Percentiles rank a stretch among this genome's conserved stretches.
phyloP scores from a whole-genome alignment of 2,113 vertebrate genomes.

The Rallus limicola region DNA sequence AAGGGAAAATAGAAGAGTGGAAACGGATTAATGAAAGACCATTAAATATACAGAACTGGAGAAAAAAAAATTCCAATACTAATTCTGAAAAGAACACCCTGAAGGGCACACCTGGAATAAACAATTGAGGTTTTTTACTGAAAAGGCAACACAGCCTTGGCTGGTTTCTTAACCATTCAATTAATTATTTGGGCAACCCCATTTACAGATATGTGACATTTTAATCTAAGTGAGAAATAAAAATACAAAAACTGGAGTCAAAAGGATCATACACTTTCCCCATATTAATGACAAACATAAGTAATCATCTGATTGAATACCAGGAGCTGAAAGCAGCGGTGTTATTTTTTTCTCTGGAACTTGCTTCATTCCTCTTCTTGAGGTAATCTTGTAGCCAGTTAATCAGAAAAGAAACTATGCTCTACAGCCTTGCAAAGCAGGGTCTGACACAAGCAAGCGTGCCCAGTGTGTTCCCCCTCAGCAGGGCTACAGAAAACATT shows the following conservation, averaged over 20 bases:
- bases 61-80: neutral
- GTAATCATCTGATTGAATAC: neutral
- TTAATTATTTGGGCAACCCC: neutral
- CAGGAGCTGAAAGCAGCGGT: neutral
- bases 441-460: neutral
- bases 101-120: neutral
- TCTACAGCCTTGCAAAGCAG: neutral
- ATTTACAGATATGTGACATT: neutral
- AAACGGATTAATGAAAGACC: constrained; percentile 29
- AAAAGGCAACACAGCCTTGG: neutral
- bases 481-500: neutral
- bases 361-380: neutral
- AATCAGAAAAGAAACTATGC: neutral
- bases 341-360: neutral
- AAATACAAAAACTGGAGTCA: neutral
- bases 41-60: neutral
- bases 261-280: neutral
- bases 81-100: constrained; percentile 8
- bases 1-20: neutral
- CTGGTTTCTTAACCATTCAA: neutral
- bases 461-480: neutral
- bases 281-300: neutral
- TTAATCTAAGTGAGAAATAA: neutral
- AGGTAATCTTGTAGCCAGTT: neutral
- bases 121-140: neutral